These are phyloP conservation scores for Geodia barretti DNA, from an alignment of 37 sponge, comb jelly and placozoan species.

Conservation along the genomic window DNA sequence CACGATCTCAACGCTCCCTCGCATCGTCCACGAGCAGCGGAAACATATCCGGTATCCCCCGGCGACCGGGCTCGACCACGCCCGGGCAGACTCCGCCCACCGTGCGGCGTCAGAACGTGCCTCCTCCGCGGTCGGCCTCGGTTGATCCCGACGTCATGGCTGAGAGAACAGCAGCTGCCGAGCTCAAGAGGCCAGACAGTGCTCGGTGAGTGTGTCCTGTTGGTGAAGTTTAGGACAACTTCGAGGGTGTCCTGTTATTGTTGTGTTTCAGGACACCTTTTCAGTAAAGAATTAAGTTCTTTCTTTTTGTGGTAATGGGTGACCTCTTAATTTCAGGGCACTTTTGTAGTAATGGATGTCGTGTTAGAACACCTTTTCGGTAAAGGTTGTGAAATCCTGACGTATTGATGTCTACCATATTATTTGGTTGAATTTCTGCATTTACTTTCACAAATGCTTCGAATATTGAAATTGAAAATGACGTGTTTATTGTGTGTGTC, in stretches of 20 bases:
- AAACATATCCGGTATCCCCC: constrained; percentile 2
- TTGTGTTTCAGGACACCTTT: not conserved
- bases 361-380: no score
- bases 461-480: no score
- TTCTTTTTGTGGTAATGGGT: no score
- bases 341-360: no score
- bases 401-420: no score
- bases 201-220: constrained; percentile 1
- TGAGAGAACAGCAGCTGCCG: not conserved
- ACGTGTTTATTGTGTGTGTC: not conserved
- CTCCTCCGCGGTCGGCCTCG: constrained; percentile 34
- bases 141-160: constrained; percentile 63
- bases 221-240: no score
- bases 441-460: no score
- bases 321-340: no score
- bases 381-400: no score
- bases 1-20: not conserved
- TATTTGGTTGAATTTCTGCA: no score
- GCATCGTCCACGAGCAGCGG: not conserved
- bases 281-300: not conserved
- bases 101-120: not conserved
- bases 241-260: no score
- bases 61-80: constrained; percentile 45
- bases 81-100: constrained; percentile 34
- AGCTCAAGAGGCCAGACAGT: constrained; percentile 23